These are phyloP conservation scores for Sebastes hubbsi DNA, from an alignment of 2,797 vertebrate genomes.

Conservation along the genomic window DNA sequence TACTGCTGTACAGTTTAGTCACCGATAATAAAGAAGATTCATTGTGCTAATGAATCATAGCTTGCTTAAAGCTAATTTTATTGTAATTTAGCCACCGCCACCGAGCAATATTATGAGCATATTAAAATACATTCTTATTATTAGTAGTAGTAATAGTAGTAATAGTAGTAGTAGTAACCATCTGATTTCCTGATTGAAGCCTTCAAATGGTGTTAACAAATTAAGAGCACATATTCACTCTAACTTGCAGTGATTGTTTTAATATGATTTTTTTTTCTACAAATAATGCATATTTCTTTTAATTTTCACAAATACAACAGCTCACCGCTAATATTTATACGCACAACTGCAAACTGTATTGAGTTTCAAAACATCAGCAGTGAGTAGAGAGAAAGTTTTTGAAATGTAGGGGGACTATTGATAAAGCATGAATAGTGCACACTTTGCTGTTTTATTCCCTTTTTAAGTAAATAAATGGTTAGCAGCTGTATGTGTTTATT, in stretches of 20 bases:
- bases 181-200: too few relatives aligned
- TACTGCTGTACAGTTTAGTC: constrained; percentile 15
- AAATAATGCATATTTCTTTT: not conserved
- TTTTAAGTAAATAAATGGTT: not conserved
- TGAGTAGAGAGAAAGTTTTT: not conserved
- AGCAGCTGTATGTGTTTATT: not conserved
- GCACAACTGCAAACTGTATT: not conserved
- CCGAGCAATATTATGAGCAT: not conserved
- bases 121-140: not conserved
- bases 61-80: constrained; percentile 2
- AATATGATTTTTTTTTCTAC: not conserved
- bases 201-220: too few relatives aligned
- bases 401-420: not conserved
- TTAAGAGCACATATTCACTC: too few relatives aligned
- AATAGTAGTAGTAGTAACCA: not conserved
- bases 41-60: not conserved
- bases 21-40: constrained; percentile 11
- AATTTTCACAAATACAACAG: not conserved
- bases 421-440: not conserved
- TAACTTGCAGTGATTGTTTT: not conserved
- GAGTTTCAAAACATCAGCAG: not conserved
- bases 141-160: not conserved
- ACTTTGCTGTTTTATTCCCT: not conserved
- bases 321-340: not conserved
- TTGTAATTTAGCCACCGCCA: not conserved